Base-by-base conservation (phyloP, 2,797 vertebrate genomes). In the Merluccius polli region DNA sequence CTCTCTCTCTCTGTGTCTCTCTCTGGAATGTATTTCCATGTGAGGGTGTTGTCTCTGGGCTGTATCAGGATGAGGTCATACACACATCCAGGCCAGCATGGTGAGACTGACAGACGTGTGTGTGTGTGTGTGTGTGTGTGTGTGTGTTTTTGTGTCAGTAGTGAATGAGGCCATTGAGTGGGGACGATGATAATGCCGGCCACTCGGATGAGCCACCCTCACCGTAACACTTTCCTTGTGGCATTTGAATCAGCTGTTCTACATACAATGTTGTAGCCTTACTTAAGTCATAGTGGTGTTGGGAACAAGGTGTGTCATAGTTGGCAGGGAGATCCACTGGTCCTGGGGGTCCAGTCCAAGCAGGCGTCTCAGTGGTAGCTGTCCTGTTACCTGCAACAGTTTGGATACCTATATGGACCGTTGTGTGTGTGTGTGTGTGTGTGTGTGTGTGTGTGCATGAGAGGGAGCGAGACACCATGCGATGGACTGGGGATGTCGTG, bases 161-260 rank as follows among this genome's bases (percentile, higher is more conserved):
- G 77, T 84, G 76, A 89, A 75, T 81, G 80, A 80, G 71, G 68
- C 79, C 82, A 82, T 87, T 89, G 78, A 85, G 78, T 11, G 0
- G 52, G 0, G 4, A 70, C 63, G 33, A 48, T 80, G 71, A 83
- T 86, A 82, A 85, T 78, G 3, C 36, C 44, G 33, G 63, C 68
- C 65, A 78, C 24, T 79, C 71, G 78, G 31, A 73, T 52, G 70
- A 87, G 80, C 82, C 70, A 69, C 63, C 71, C 68, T 76, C 65
- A 65, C 73, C 72, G 59, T 65, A 65, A 65, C 59, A 65, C 59
- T 65, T 32, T 71, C 48, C 52, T 32, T 59, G 67, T 73, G 35
- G 36, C 71, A 33, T 16, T 73, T 82, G 65, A 10, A 78, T 77
- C 73, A 75, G 52, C 81, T 81, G 68, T 18, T 82, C 74, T 83